Conservation (phyloP, 2,113 vertebrate species). For the Poeciliopsis turrubarensis region DNA sequence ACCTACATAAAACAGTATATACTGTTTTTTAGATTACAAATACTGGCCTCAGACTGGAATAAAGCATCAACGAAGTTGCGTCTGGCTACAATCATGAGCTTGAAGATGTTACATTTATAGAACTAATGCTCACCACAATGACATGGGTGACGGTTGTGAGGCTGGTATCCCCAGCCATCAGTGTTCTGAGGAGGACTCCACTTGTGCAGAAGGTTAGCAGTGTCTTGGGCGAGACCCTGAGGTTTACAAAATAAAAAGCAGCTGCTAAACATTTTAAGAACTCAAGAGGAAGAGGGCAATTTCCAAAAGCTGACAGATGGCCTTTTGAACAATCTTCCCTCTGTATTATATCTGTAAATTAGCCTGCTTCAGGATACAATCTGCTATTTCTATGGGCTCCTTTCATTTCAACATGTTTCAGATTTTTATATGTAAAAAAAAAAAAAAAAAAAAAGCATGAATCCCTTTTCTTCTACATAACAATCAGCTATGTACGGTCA, state of each 20-base stretch:
- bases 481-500: no score
- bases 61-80: neutral
- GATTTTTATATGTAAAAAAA: no score
- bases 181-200: constrained; percentile 89
- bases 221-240: constrained; percentile 94
- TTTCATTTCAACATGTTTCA: neutral
- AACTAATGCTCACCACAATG: constrained; percentile 88
- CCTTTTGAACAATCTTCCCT: no score
- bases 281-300: no score
- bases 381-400: neutral
- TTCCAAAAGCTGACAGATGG: no score
- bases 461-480: no score
- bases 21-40: no score
- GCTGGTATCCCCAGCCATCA: constrained; percentile 90
- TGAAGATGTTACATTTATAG: neutral
- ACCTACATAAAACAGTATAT: no score
- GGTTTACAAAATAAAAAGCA: constrained; percentile 6
- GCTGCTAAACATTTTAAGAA: no score
- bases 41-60: neutral
- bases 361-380: no score
- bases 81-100: neutral
- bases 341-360: no score
- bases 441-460: no score
- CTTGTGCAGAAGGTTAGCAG: constrained; percentile 95
- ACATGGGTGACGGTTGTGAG: constrained; percentile 91